Conservation (phyloP, 1,140 invertebrate genomes). For the Papilio glaucus region DNA sequence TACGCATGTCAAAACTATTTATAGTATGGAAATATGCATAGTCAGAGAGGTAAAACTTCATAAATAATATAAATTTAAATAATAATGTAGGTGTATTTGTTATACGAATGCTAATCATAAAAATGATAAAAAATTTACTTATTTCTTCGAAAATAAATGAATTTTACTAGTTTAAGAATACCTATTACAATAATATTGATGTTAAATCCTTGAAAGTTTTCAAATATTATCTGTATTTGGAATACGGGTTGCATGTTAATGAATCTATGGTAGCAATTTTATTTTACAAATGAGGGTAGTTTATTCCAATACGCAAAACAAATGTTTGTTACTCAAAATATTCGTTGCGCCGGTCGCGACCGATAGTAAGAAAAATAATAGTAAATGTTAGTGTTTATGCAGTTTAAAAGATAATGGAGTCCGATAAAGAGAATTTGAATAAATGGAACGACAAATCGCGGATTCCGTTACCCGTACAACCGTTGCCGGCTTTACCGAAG, state of each 20-base stretch:
- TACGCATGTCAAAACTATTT: too few relatives aligned
- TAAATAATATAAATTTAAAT: too few relatives aligned
- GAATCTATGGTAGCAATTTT: background rate
- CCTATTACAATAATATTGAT: too few relatives aligned
- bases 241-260: background rate
- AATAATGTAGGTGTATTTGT: too few relatives aligned
- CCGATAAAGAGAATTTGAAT: constrained; percentile 60
- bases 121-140: too few relatives aligned
- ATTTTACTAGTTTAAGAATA: too few relatives aligned
- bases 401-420: constrained; percentile 51
- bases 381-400: constrained; percentile 22
- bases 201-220: background rate
- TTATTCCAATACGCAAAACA: background rate
- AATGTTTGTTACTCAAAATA: constrained; percentile 33
- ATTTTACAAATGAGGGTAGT: constrained; percentile 47
- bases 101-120: too few relatives aligned
- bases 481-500: constrained; percentile 59
- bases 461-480: constrained; percentile 62
- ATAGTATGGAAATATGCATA: too few relatives aligned
- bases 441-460: constrained; percentile 47
- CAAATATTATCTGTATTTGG: constrained; percentile 28
- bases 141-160: too few relatives aligned
- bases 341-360: constrained; percentile 60
- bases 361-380: constrained; percentile 36
- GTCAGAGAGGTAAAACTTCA: too few relatives aligned